Evolutionary conservation across 2,797 vertebrate species (phyloP), one percentile per base, ranked within the genome.

Genomic region (Hemibagrus guttatus): DNA sequence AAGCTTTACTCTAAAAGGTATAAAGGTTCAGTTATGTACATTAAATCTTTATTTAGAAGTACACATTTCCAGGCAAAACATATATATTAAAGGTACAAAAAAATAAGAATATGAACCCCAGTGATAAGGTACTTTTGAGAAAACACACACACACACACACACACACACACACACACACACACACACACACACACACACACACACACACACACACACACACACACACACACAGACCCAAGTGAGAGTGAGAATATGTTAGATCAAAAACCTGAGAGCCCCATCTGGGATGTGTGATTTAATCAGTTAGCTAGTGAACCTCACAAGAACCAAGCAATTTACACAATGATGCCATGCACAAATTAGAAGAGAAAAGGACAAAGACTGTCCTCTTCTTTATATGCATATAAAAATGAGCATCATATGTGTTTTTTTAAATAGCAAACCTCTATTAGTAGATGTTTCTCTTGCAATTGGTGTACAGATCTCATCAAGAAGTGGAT

Each of bases 271-370:
- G 28, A 49, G 71, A 87, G 83, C 90, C 42, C 83, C 64, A 72
- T 58, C 69, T 87, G 87, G 69, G 78, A 82, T 89, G 90, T 89
- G 89, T 89, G 87, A 92, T 90, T 87, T 91, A 90, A 91, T 90
- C 89, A 82, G 89, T 88, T 85, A 88, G 88, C 90, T 87, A 52
- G 83, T 85, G 87, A 88, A 84, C 84, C 82, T 75, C 87, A 59
- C 68, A 85, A 75, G 76, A 87, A 81, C 19, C 28, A 42, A 64
- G 75, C 75, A 26, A 52, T 76, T 85, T 72, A 82, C 66, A 88
- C 78, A 59, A 56, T 89, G 92, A 88, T 88, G 75, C 66, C 61
- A 17, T 83, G 12, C 54, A 89, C 16, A 69, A 49, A 83, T 5
- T 87, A 21, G 56, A 78, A 83, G 78, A 56, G 56, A 79, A 64